Base-by-base conservation (phyloP, 1,140 invertebrate species). In the Spodoptera litura region DNA sequence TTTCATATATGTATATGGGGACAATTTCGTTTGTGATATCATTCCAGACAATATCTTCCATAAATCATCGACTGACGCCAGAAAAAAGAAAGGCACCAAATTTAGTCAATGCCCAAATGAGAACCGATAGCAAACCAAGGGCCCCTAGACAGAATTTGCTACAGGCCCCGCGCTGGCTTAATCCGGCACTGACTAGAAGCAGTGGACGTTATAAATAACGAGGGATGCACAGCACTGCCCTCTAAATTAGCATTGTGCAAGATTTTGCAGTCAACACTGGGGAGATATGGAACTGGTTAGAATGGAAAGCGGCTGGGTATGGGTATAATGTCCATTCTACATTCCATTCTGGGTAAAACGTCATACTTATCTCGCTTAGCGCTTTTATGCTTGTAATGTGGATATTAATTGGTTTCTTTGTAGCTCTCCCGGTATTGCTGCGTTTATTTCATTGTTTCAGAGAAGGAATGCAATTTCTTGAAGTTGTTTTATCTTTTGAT, bases 131-230 rank as follows among this genome's bases (percentile, higher is more conserved):
- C n/a, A n/a, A n/a, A n/a, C n/a, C n/a, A n/a, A n/a, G n/a, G n/a
- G n/a, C n/a, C n/a, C n/a, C n/a, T n/a, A n/a, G n/a, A n/a, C n/a
- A n/a, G n/a, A n/a, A n/a, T n/a, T n/a, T n/a, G n/a, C n/a, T n/a
- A n/a, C n/a, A n/a, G n/a, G n/a, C n/a, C n/a, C n/a, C n/a, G n/a
- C n/a, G n/a, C n/a, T n/a, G n/a, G n/a, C n/a, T n/a, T n/a, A n/a
- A n/a, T n/a, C n/a, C n/a, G n/a, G n/a, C n/a, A n/a, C n/a, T n/a
- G n/a, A 44, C 38, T 66, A 38, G 38, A 15, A 66, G 38, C 70
- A 74, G 81, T 79, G 73, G 76, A 79, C 74, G 81, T 79, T 79
- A 82, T 82, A 82, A 82, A 82, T 82, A 82, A 82, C 78, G 35
- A 82, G 74, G 58, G 81, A 78, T 79, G 81, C 81, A 58, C 74